Conservation (phyloP, 2,888 invertebrate genomes). For the Dicroscelio sp. region DNA sequence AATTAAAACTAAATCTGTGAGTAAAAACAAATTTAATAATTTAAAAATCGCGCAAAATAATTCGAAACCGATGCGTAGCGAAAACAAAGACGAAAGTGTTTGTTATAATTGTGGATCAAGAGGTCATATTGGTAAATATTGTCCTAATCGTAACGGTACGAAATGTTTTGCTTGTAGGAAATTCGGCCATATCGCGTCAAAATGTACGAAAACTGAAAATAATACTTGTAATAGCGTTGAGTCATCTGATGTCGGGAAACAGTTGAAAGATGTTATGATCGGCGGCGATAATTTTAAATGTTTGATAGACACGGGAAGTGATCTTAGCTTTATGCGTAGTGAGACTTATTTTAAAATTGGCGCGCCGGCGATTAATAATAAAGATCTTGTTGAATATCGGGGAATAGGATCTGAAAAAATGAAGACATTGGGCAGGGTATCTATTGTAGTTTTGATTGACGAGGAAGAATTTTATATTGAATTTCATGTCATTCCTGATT, state of each 20-base stretch:
- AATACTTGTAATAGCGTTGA: slow-evolving; percentile 17
- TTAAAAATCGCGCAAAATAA: neutral
- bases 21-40: neutral
- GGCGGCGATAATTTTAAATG: neutral
- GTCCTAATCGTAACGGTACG: slow-evolving; percentile 10
- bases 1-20: slow-evolving; percentile 44
- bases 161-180: slow-evolving; percentile 45
- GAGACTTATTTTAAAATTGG: slow-evolving; percentile 37
- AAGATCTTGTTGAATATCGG: slow-evolving; percentile 42
- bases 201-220: slow-evolving; percentile 25
- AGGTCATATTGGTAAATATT: slow-evolving; percentile 33
- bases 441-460: slow-evolving; percentile 53
- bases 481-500: slow-evolving; percentile 58
- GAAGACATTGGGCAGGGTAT: slow-evolving; percentile 27
- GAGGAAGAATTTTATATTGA: neutral
- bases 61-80: neutral
- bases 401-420: slow-evolving; percentile 47
- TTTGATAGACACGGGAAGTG: slow-evolving; percentile 53
- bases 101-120: slow-evolving; percentile 47
- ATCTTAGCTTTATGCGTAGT: slow-evolving; percentile 7
- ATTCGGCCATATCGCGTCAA: slow-evolving; percentile 17
- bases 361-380: slow-evolving; percentile 6
- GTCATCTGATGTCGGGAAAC: neutral
- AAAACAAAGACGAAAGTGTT: neutral
- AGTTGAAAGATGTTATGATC: slow-evolving; percentile 10